These are phyloP conservation scores for Poecilus cupreus DNA, from an alignment of 2,888 invertebrate genomes.

Conservation along the genomic window DNA sequence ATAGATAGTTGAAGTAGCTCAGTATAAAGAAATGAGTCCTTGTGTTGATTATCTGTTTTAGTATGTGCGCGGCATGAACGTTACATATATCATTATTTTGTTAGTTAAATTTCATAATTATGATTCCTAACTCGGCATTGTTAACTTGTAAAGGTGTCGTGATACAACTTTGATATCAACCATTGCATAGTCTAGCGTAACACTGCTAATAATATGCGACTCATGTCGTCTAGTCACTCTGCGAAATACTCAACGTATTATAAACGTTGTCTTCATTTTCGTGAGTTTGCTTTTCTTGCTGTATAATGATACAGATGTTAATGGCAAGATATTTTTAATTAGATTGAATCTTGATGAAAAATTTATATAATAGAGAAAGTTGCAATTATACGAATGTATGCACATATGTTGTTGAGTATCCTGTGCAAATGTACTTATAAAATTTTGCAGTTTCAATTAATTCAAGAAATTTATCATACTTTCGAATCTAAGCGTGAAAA, in stretches of 20 bases:
- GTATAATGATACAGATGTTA: too few species aligned
- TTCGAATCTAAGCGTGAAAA: slow-evolving; percentile 25
- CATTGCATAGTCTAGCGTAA: slow-evolving; percentile 31
- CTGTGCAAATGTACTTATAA: slow-evolving; percentile 17
- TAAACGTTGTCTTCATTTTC: neutral
- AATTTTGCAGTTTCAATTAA: slow-evolving; percentile 34
- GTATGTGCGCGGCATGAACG: slow-evolving; percentile 1
- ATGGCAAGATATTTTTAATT: slow-evolving; percentile 7
- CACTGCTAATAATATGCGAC: slow-evolving; percentile 9
- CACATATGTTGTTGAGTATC: slow-evolving; percentile 13
- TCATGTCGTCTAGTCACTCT: neutral
- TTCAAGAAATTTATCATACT: slow-evolving; percentile 31
- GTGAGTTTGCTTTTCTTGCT: neutral
- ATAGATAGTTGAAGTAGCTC: too few species aligned
- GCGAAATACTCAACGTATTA: neutral
- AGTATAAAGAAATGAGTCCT: neutral
- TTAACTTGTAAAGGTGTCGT: slow-evolving; percentile 8
- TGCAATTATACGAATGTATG: slow-evolving; percentile 10
- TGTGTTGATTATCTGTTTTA: slow-evolving; percentile 37
- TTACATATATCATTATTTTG: slow-evolving; percentile 36
- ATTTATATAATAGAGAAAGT: slow-evolving; percentile 33
- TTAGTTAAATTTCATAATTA: slow-evolving; percentile 42
- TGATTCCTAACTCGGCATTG: slow-evolving; percentile 32
- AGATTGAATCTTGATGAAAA: slow-evolving; percentile 17
- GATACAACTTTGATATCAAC: slow-evolving; percentile 34